Base-by-base conservation (phyloP, 64 coral and sea anemone species). In the Orbicella faveolata region DNA sequence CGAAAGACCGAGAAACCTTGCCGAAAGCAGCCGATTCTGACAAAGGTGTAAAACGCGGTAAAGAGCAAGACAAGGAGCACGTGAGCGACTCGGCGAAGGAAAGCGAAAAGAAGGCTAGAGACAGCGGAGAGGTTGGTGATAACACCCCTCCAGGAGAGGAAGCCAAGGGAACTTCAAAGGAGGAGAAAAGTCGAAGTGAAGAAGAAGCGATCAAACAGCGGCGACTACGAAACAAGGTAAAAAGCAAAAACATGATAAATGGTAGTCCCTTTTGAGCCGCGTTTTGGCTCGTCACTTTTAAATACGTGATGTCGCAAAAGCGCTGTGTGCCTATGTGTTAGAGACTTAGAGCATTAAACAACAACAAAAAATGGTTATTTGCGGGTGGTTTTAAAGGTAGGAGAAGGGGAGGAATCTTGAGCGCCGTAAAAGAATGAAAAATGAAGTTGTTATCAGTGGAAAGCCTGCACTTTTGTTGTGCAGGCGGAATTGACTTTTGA, bases 201-300 rank as follows among this genome's bases (percentile, higher is more conserved):
- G 82, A 85, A 52, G 67, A 70, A 9, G 25, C 21, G 2, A 70
- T 17, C 23, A 18, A 26, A 21, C 67, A 70, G 25, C 63, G 65
- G 11, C 82, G 88, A 81, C 12, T 69, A 44, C 61, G 88, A 55
- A 73, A 80, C 44, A 90, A 80, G 64, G 87, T 80, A 64, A 79
- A 70, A 11, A 69, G 41, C 14, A 34, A 75, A 33, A 75, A 30
- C 25, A 26, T 68, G 54, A 2, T 17, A 8, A 8, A 13, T 21
- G 65, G 16, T 25, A 25, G 8, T 25, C 23, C 65, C 15, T 59
- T 59, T 16, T 1, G 15, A 0, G 10, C 15, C n/a, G n/a, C n/a
- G n/a, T n/a, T n/a, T n/a, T n/a, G n/a, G n/a, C n/a, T n/a, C n/a
- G n/a, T n/a, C n/a, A n/a, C n/a, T n/a, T n/a, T n/a, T n/a, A n/a